Percentiles rank a stretch among this genome's conserved stretches.
These are phyloP conservation scores for Peromyscus leucopus DNA, from an alignment of 2,113 vertebrate species.

Conservation along the genomic window DNA sequence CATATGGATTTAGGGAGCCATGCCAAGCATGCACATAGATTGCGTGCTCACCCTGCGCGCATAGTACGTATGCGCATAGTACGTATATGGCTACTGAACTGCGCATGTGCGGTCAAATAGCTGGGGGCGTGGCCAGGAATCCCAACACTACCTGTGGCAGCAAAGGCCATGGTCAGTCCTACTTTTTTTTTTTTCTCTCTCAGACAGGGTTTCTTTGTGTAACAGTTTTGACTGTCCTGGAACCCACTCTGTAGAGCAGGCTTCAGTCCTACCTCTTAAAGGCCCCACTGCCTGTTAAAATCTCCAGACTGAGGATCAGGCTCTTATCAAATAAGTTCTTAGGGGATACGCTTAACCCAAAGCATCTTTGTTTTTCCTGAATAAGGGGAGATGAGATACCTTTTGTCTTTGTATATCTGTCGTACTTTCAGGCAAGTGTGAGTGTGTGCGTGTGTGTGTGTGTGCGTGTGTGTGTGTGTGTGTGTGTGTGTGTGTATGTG, in stretches of 20 bases:
- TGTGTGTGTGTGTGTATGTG: background rate
- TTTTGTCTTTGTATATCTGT: background rate
- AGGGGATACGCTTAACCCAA: background rate
- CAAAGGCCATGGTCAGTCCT: too few species aligned
- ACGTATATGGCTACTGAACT: too few species aligned
- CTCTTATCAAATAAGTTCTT: background rate
- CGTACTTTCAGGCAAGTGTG: background rate
- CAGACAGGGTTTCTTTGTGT: background rate
- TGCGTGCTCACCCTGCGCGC: too few species aligned
- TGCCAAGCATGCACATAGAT: too few species aligned
- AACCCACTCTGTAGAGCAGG: background rate
- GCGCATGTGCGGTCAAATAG: too few species aligned
- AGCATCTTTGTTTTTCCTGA: background rate
- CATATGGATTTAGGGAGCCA: too few species aligned
- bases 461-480: background rate
- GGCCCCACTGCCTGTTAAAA: background rate
- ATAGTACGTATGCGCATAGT: too few species aligned
- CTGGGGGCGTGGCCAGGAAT: too few species aligned
- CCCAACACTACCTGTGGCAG: too few species aligned
- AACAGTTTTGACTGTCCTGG: background rate
- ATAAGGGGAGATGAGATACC: background rate
- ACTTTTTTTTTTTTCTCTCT: too few species aligned
- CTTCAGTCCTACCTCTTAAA: too few species aligned
- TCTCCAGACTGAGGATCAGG: background rate
- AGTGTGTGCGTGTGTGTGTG: background rate